A percentile compares a stretch with the other conserved stretches of the same genome.
These are phyloP conservation scores for Mactra quadrangularis DNA, from an alignment of 1,140 invertebrate genomes.

Conservation along the genomic window DNA sequence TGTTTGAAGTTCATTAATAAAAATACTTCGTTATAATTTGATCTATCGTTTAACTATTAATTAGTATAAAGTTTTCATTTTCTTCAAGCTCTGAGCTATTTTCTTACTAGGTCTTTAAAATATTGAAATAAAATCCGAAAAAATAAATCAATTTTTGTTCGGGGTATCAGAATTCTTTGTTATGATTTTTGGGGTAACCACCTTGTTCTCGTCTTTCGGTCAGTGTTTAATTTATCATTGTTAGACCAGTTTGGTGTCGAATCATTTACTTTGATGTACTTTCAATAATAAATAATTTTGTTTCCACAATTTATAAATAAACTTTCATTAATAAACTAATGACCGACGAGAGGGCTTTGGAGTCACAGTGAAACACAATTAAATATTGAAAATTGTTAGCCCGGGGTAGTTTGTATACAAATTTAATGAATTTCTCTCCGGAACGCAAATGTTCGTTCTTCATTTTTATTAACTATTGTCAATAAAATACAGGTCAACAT, in stretches of 20 bases:
- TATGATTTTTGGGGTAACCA: too few relatives aligned
- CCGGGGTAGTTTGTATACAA: conserved; percentile 6
- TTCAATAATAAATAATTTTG: conserved; percentile 31
- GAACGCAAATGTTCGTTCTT: not conserved
- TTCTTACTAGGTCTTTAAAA: too few relatives aligned
- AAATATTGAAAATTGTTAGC: not conserved
- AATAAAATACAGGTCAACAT: not conserved
- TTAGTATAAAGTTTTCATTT: too few relatives aligned
- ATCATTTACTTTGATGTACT: conserved; percentile 51
- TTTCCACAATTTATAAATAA: conserved; percentile 29
- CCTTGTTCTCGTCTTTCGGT: too few relatives aligned
- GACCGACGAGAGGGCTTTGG: conserved; percentile 20
- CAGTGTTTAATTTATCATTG: conserved; percentile 36
- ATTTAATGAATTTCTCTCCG: not conserved
- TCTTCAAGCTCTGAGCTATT: too few relatives aligned
- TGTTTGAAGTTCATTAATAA: too few relatives aligned
- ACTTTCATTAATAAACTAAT: conserved; percentile 44
- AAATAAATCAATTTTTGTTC: too few relatives aligned
- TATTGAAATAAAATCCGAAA: too few relatives aligned
- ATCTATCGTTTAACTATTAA: too few relatives aligned
- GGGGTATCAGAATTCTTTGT: too few relatives aligned
- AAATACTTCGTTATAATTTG: too few relatives aligned
- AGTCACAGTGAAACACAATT: conserved; percentile 13
- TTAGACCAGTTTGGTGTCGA: conserved; percentile 42
- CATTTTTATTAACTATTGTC: too few relatives aligned